Evolutionary conservation across 2,888 invertebrate species (phyloP).

Genomic region (Perizoma flavofasciatum): DNA sequence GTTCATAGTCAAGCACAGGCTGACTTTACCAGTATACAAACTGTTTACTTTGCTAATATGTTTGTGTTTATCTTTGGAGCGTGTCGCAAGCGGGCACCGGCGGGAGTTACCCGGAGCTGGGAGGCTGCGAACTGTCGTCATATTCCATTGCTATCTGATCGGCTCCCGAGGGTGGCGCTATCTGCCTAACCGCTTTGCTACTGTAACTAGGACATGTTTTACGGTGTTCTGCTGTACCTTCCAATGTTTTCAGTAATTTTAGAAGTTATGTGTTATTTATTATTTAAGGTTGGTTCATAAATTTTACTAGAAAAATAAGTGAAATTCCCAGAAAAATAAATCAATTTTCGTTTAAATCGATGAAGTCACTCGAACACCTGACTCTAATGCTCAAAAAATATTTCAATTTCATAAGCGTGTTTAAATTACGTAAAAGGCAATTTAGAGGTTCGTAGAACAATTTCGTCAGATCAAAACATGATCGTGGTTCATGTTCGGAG

Average conservation of each 20-base stretch:
- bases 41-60: slow-evolving; percentile 34
- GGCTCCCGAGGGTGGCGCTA: slow-evolving; percentile 55
- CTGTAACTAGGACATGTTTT: slow-evolving; percentile 43
- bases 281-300: no score
- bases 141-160: slow-evolving; percentile 73
- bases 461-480: slow-evolving; percentile 58
- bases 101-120: slow-evolving; percentile 40
- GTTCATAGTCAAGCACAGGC: no score
- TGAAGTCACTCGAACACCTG: slow-evolving; percentile 7
- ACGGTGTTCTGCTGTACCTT: slow-evolving; percentile 14
- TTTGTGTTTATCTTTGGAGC: slow-evolving; percentile 49
- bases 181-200: slow-evolving; percentile 47
- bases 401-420: slow-evolving; percentile 33
- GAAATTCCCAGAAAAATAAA: slow-evolving; percentile 8
- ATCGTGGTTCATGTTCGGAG: slow-evolving; percentile 49
- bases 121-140: slow-evolving; percentile 74
- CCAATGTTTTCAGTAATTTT: neutral
- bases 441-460: slow-evolving; percentile 64
- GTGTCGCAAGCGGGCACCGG: slow-evolving; percentile 27
- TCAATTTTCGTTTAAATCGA: slow-evolving; percentile 10
- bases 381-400: slow-evolving; percentile 27
- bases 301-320: neutral
- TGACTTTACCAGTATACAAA: neutral
- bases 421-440: slow-evolving; percentile 49
- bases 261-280: no score